Evolutionary conservation across 92 coral and sea anemone species (phyloP), one percentile per base, ranked within the genome.

Genomic region (Bergia puertoricense): DNA sequence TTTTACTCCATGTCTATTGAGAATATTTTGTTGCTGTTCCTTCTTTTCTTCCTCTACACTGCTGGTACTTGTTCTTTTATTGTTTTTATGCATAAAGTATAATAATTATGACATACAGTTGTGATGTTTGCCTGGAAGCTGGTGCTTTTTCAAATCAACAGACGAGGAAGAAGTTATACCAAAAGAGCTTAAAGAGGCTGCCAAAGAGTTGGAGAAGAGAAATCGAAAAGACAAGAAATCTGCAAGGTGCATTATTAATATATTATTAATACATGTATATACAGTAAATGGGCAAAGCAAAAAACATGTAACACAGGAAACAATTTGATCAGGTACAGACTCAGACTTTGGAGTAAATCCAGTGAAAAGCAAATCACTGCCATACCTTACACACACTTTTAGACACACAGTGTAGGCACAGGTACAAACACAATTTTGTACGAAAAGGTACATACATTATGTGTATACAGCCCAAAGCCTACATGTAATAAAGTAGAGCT

Each of bases 161-260:
- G 81, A 77, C 20, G 81, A 77, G 30, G 81, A 77, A 44, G 81
- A 77, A 77, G 81, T 46, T 5, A 42, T 77, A 77, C 81, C 81
- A 77, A 22, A 9, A 7, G 45, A 77, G 3, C 5, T 77, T 18
- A 77, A 77, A 46, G 20, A 77, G 38, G 36, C 62, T 10, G 57
- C 42, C 3, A 59, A 77, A 22, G 56, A 77, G 81, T 77, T 38
- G 20, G 81, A 77, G 56, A 76, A 76, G 80, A 13, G 30, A 76
- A 76, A 41, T 22, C 50, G 30, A 44, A 77, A 77, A 46, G 56
- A 77, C 36, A 77, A 77, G 81, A 74, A 40, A 44, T 40, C 80
- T 76, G 80, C 30, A 42, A 76, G 46, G 80, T 76, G 41, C 22
- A 41, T 30, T 30, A 30, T 30, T 30, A 30, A 30, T 30, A 30